Evolutionary conservation across 2,113 vertebrate genomes (phyloP), one percentile per base, ranked within the genome.

Genomic region (Hypomesus transpacificus): DNA sequence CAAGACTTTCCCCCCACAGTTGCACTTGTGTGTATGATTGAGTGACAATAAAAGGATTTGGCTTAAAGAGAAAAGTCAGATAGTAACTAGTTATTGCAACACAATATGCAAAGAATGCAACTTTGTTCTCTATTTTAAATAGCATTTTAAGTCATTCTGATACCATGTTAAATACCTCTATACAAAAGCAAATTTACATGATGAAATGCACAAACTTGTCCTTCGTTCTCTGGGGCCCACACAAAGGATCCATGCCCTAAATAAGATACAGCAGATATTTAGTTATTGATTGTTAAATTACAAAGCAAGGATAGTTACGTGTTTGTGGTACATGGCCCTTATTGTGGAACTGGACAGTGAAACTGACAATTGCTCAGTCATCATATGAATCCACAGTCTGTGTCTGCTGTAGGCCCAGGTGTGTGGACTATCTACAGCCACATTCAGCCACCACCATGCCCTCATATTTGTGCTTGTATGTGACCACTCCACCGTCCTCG

Each of bases 391-490:
- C 39, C 60, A 68, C 46, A 75, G 81, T 81, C 73, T 83, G 16
- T 70, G 62, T 65, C 61, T 58, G 58, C 67, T 73, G 64, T 5
- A 39, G 20, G 63, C n/a, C 24, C 51, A 39, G 31, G 75, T 53
- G 62, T 39, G 58, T 34, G 85, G 39, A 89, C 94, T 99, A 99
- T 99, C 96, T 94, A 83, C 97, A 99, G 75, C 97, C 97, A 11
- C 97, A 99, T 84, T 99, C 96, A 1, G 95, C 92, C 66, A 99
- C 97, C 6, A 94, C 94, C 97, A 99, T 99, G 62, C 94, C 96
- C 80, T 99, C 97, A 0, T 99, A 99, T 84, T 96, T 97, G 85
- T 95, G 95, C 87, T 97, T 97, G 87, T 95, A 96, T 56, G 96
- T 98, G 83, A 98, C 92, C 1, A 96, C 94, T 0, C 94, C 95